These are phyloP conservation scores for Lymantria monacha DNA, from an alignment of 2,888 invertebrate genomes.

Conservation along the genomic window DNA sequence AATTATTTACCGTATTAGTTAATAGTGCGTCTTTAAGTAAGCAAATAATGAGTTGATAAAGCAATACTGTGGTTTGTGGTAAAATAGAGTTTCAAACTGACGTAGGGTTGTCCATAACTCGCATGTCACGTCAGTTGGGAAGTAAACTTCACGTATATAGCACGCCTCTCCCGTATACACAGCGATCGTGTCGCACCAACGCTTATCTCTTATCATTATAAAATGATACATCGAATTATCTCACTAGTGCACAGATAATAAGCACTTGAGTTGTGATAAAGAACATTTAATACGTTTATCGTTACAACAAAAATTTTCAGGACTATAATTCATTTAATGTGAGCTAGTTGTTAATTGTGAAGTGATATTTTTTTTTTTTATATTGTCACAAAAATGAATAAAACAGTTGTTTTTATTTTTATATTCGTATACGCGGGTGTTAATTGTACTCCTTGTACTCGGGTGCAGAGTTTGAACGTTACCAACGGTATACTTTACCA, in stretches of 20 bases:
- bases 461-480: constrained; percentile 60
- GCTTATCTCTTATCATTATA: constrained; percentile 62
- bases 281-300: constrained; percentile 33
- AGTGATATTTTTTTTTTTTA: constrained; percentile 7
- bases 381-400: neutral
- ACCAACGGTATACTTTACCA: constrained; percentile 44
- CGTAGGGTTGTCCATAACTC: constrained; percentile 2
- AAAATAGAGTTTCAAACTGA: neutral
- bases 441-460: constrained; percentile 49
- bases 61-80: constrained; percentile 1
- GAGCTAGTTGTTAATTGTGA: neutral
- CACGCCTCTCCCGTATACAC: constrained; percentile 22
- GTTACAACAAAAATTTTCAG: neutral
- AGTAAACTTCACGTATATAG: constrained; percentile 21
- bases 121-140: constrained; percentile 27
- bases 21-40: constrained; percentile 1
- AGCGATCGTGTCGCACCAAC: constrained; percentile 26
- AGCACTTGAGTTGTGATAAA: constrained; percentile 54
- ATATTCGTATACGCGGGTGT: constrained; percentile 29
- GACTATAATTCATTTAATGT: constrained; percentile 5
- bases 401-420: constrained; percentile 4
- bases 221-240: constrained; percentile 74
- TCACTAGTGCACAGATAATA: constrained; percentile 62
- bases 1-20: too few species aligned
- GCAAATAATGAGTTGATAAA: constrained; percentile 13